Conservation (phyloP, 1,140 invertebrate genomes). For the Ips typographus region DNA sequence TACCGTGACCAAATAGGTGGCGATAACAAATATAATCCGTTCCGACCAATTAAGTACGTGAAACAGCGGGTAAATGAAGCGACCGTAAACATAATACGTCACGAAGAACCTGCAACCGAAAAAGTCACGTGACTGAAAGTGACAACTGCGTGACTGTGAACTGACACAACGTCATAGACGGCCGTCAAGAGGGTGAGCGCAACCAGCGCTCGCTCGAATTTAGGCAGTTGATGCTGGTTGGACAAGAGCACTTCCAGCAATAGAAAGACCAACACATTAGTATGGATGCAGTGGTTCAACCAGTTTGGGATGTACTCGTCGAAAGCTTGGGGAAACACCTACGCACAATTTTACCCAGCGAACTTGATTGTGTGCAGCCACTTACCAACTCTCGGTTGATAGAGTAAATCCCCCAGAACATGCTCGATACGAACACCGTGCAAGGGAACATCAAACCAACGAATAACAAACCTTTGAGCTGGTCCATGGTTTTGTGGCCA, state of each 20-base stretch:
- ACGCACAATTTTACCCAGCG: not conserved
- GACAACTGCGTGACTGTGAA: not conserved
- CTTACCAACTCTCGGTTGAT: constrained; percentile 67
- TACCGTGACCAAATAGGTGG: constrained; percentile 19
- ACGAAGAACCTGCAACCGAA: constrained; percentile 20
- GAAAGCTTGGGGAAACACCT: constrained; percentile 58
- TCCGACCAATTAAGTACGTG: constrained; percentile 30
- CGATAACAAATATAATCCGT: constrained; percentile 17
- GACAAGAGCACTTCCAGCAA: constrained; percentile 53
- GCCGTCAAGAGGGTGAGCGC: constrained; percentile 18
- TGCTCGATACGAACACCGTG: constrained; percentile 64
- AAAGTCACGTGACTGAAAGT: not conserved
- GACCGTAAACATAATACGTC: constrained; percentile 19
- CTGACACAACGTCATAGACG: constrained; percentile 33
- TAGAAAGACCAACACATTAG: constrained; percentile 54
- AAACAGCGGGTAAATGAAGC: constrained; percentile 28
- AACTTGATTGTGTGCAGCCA: not conserved
- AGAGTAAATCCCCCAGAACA: constrained; percentile 68
- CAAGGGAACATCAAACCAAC: constrained; percentile 53
- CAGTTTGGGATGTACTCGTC: constrained; percentile 65
- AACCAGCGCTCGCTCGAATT: constrained; percentile 26
- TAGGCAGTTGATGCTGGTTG: constrained; percentile 26
- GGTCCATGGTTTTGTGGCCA: constrained; percentile 42
- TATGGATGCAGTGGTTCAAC: constrained; percentile 71
- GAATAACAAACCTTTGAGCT: constrained; percentile 53